These are phyloP conservation scores for Hycleus phaleratus DNA, from an alignment of 1,140 invertebrate species.

Conservation along the genomic window DNA sequence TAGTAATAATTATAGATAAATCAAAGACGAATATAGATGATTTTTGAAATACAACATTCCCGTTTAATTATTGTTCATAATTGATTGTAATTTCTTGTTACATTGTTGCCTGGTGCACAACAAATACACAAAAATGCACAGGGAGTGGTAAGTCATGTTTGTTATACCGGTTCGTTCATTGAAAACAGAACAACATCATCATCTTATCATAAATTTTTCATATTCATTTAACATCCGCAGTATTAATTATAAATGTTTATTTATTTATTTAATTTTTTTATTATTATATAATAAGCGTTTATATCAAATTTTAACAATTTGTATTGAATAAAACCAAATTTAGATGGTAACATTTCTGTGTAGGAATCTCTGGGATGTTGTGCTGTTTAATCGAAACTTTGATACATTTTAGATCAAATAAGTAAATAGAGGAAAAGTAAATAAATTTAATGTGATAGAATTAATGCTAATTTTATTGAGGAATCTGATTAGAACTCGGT, in stretches of 20 bases:
- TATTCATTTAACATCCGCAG: not conserved
- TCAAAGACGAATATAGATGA: not conserved
- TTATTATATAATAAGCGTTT: too few relatives aligned
- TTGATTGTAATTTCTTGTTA: constrained; percentile 7
- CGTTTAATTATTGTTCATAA: not conserved
- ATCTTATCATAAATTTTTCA: too few relatives aligned
- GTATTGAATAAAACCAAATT: too few relatives aligned
- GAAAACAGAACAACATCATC: too few relatives aligned
- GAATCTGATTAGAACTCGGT: too few relatives aligned
- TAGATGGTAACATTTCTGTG: not conserved
- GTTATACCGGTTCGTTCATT: constrained; percentile 1
- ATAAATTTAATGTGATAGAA: too few relatives aligned
- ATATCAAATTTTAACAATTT: too few relatives aligned
- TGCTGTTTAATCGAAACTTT: constrained; percentile 29
- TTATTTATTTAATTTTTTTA: not conserved
- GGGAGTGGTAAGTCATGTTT: constrained; percentile 47
- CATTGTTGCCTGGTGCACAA: constrained; percentile 12
- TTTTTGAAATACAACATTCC: not conserved
- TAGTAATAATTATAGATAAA: not conserved
- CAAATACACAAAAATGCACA: constrained; percentile 19
- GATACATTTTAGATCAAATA: not conserved
- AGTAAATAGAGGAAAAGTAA: not conserved
- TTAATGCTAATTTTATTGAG: too few relatives aligned
- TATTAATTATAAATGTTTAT: not conserved
- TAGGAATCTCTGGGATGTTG: constrained; percentile 17